Base-by-base conservation (phyloP, 30 jellyfish, hydroid and myxozoan genomes). In the Cassiopea andromeda region DNA sequence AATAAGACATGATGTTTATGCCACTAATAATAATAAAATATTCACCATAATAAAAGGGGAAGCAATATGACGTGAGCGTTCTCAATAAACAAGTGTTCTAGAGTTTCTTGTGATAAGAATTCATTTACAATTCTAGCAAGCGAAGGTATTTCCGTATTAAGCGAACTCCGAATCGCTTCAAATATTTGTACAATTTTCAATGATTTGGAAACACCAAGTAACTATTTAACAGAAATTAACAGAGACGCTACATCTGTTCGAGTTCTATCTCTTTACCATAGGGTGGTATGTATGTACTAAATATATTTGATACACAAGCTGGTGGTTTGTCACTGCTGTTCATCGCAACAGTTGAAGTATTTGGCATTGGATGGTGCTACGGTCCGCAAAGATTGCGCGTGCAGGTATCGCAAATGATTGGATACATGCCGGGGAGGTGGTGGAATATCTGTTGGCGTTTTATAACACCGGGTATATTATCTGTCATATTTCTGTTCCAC, bases 251-350 rank as follows among this genome's bases (percentile, higher is more conserved):
- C 64, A 54, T 54, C 64, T 54, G 7, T 54, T 5, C 2, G 8
- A 5, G 5, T 14, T 64, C 43, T 64, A 5, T 64, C 73, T 2
- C 73, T 2, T 27, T 16, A 18, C 43, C 48, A 13, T 72, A 94
- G 98, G 98, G 97, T 90, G 98, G 98, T 16, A 75, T 87, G 73
- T 94, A 85, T 82, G 96, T 94, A 73, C 86, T 94, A 58, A 92
- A 94, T 71, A 82, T 94, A 58, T 84, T 94, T 14, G 97, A 94
- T 88, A 81, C 89, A 9, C 98, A 94, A 88, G 93, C 97, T 46
- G 98, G 97, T 1, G 98, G 98, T 1, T 72, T 94, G 9, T 94
- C 98, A 10, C 85, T 94, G 44, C 80, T 94, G 7, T 94, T 94
- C 88, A 85, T 94, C 58, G 98, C 98, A 0, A 87, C 91, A 44